Conservation (phyloP, 2,888 invertebrate genomes). For the Hemaris fuciformis region DNA sequence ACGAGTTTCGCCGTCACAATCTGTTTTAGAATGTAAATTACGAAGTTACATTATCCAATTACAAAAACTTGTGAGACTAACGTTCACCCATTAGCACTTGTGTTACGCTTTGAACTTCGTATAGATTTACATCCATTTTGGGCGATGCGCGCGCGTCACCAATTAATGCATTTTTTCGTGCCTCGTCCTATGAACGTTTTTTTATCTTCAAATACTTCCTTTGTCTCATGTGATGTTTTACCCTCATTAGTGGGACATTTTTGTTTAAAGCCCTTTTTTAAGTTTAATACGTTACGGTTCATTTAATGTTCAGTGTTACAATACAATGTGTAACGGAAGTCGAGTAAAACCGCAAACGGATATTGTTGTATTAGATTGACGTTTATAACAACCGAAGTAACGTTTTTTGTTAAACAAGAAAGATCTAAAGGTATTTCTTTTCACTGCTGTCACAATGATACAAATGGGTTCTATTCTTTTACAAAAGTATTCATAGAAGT, state of each 20-base stretch:
- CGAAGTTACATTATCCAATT: conserved; percentile 15
- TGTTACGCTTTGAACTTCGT: conserved; percentile 60
- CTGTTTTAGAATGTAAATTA: conserved; percentile 11
- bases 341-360: neutral
- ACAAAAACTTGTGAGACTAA: conserved; percentile 14
- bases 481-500: too few relatives aligned
- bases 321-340: neutral
- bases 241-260: conserved; percentile 8
- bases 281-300: neutral
- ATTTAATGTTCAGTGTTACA: neutral
- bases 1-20: neutral
- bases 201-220: conserved; percentile 42
- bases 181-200: conserved; percentile 32
- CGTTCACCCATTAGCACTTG: conserved; percentile 60
- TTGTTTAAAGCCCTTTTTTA: neutral
- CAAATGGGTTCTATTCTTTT: too few relatives aligned
- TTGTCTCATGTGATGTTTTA: conserved; percentile 24
- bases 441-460: too few relatives aligned
- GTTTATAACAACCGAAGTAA: neutral
- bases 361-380: neutral
- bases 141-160: conserved; percentile 50
- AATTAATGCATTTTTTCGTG: conserved; percentile 69
- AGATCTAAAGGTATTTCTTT: neutral
- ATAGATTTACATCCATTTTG: conserved; percentile 56
- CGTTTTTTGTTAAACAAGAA: neutral